Percentiles rank a stretch among this genome's conserved stretches.
phyloP scores from a whole-genome alignment of 2,113 vertebrate species.

The Rhagologus leucostigma region DNA sequence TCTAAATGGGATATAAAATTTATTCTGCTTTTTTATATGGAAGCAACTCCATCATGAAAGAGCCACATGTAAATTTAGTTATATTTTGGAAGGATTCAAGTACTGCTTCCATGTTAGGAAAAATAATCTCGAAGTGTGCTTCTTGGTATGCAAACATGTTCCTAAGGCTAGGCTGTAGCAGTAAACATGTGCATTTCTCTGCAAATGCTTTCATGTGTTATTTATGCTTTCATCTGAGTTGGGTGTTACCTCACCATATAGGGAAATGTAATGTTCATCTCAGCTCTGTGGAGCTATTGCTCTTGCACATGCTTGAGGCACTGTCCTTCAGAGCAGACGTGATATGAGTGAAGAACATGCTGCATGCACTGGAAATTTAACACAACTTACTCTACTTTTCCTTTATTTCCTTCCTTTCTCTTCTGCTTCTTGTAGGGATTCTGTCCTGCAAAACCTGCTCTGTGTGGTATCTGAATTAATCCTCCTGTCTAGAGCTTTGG shows the following conservation, averaged over 20 bases:
- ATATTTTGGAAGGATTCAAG: background rate
- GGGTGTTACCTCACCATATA: background rate
- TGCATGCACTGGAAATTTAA: background rate
- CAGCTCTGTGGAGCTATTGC: background rate
- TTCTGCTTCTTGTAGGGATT: background rate
- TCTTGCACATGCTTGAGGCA: background rate
- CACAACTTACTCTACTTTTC: background rate
- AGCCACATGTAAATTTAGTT: background rate
- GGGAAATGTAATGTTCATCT: background rate
- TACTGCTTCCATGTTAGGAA: background rate
- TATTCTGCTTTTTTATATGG: background rate
- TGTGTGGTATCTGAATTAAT: background rate
- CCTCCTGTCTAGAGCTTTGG: background rate
- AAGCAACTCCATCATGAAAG: background rate
- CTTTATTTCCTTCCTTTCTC: background rate
- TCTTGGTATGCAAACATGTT: background rate
- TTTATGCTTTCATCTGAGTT: background rate
- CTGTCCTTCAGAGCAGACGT: background rate
- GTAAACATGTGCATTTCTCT: background rate
- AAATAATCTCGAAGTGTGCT: background rate
- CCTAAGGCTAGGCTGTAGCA: background rate
- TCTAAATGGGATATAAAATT: background rate
- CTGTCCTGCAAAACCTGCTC: background rate
- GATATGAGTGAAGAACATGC: background rate
- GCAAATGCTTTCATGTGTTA: background rate